Conservation (phyloP, 2,797 vertebrate genomes). For the Lateolabrax maculatus region DNA sequence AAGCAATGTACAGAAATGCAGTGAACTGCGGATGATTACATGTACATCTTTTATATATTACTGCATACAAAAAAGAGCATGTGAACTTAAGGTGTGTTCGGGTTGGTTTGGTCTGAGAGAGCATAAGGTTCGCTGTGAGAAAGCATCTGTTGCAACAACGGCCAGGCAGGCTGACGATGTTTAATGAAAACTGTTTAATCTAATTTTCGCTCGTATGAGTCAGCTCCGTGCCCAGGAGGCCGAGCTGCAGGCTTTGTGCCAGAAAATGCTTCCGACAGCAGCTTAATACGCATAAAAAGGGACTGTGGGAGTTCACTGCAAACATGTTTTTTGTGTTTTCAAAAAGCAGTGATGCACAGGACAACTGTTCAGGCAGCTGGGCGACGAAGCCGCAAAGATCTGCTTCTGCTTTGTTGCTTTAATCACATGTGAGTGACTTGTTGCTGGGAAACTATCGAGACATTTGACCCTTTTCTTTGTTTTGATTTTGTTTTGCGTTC, state of each 20-base stretch:
- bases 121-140: constrained; percentile 58
- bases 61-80: constrained; percentile 50
- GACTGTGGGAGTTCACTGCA: constrained; percentile 15
- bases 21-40: not conserved
- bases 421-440: not conserved
- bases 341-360: constrained; percentile 2
- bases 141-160: constrained; percentile 39
- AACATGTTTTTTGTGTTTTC: not conserved
- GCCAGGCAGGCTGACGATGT: constrained; percentile 19
- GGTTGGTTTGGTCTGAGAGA: constrained; percentile 61
- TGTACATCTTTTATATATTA: constrained; percentile 30
- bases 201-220: constrained; percentile 28
- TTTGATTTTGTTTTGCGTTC: constrained; percentile 6
- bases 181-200: constrained; percentile 44
- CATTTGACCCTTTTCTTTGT: constrained; percentile 13
- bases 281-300: constrained; percentile 32
- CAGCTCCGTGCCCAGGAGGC: constrained; percentile 34
- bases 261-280: constrained; percentile 23
- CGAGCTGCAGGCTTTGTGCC: constrained; percentile 11
- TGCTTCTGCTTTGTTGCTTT: not conserved
- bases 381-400: not conserved
- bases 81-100: constrained; percentile 57
- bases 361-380: not conserved
- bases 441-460: not conserved
- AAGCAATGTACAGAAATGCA: constrained; percentile 29